Evolutionary conservation across 2,113 vertebrate species (phyloP).

Genomic region (Indicator indicator): DNA sequence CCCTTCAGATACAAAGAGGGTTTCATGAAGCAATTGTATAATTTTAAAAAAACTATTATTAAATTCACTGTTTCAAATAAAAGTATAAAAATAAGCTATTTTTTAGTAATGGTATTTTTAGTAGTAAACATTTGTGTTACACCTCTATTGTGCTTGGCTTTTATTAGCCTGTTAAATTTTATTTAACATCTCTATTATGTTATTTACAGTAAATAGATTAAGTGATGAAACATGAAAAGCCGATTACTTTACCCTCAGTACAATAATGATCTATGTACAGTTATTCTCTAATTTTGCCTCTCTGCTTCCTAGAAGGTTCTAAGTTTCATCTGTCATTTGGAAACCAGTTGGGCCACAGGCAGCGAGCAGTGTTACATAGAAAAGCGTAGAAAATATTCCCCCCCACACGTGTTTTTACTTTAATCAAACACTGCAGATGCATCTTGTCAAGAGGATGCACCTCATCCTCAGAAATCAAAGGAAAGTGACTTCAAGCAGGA

Average conservation of each 20-base stretch:
- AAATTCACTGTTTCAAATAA: neutral
- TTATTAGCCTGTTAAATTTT: conserved; percentile 20
- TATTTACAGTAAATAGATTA: conserved; percentile 29
- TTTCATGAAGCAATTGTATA: neutral
- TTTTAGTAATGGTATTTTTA: conserved; percentile 13
- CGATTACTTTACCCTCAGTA: neutral
- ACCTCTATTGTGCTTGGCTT: neutral
- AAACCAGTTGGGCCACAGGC: conserved; percentile 15
- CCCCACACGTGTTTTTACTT: neutral
- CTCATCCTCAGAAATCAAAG: conserved; percentile 62
- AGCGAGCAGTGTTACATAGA: neutral
- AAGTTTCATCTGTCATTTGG: conserved; percentile 24
- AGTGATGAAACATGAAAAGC: neutral
- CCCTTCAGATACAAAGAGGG: conserved; percentile 17
- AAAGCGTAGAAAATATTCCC: conserved; percentile 1
- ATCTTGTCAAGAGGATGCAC: conserved; percentile 65
- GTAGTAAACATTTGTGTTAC: neutral
- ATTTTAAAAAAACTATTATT: neutral
- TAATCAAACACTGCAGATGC: conserved; percentile 64
- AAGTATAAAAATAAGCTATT: neutral
- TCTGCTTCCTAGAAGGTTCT: conserved; percentile 20
- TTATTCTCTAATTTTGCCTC: neutral
- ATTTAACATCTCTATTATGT: neutral
- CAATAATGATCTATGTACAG: neutral
- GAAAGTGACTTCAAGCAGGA: conserved; percentile 63